phyloP scores from a whole-genome alignment of 2,113 vertebrate species.

The Catagonus wagneri region DNA sequence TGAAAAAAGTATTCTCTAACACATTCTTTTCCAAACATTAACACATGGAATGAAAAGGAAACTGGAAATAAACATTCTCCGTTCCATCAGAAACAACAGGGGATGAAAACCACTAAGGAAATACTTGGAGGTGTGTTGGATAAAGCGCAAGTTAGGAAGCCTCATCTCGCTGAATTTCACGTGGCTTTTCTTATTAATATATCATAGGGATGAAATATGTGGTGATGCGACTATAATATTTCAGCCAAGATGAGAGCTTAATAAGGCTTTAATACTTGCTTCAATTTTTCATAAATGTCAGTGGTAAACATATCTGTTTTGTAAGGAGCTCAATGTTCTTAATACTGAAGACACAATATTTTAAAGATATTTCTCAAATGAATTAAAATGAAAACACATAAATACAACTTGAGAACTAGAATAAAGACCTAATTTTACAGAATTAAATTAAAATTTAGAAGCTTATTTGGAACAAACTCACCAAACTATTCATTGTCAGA shows the following conservation, averaged over 20 bases:
- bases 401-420: not conserved
- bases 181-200: not conserved
- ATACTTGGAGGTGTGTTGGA: conserved; percentile 44
- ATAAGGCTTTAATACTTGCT: conserved; percentile 25
- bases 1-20: not conserved
- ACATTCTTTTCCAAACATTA: not conserved
- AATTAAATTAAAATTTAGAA: not conserved
- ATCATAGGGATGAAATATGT: not conserved
- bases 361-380: not conserved
- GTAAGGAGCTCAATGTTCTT: not conserved
- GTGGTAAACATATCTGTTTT: not conserved
- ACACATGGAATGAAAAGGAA: not conserved
- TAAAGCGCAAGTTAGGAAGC: not conserved
- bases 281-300: conserved; percentile 22
- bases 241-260: conserved; percentile 8
- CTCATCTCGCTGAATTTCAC: not conserved
- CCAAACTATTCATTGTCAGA: not conserved
- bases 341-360: not conserved
- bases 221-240: not conserved
- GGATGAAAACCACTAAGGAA: conserved; percentile 27
- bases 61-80: not conserved
- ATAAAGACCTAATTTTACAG: not conserved
- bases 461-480: not conserved
- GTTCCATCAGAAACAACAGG: not conserved
- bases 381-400: not conserved